These are phyloP conservation scores for Chiloscyllium punctatum DNA, from an alignment of 2,797 vertebrate genomes.

Conservation along the genomic window DNA sequence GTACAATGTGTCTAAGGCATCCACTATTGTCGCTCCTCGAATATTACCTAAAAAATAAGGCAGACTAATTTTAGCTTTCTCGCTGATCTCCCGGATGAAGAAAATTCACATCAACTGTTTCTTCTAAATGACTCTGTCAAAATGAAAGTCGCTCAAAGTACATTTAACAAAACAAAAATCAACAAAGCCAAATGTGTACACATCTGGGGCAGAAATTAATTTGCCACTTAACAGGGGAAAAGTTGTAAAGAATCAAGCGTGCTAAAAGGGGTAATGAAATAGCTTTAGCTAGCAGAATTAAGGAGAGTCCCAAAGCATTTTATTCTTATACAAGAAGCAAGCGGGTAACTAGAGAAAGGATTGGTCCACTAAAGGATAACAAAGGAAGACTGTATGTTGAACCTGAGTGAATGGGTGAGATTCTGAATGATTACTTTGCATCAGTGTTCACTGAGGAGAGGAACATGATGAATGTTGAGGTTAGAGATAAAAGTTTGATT, in stretches of 20 bases:
- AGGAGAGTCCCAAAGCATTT: too few species aligned
- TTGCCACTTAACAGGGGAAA: background rate
- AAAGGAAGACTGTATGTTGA: too few species aligned
- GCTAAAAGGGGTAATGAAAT: too few species aligned
- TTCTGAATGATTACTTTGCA: too few species aligned
- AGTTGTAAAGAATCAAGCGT: background rate
- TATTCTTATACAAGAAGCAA: too few species aligned
- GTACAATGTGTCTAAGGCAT: slow-evolving; percentile 87
- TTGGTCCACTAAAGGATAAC: too few species aligned
- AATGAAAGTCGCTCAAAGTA: background rate
- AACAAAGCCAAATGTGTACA: background rate
- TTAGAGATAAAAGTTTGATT: too few species aligned
- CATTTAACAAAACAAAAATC: background rate
- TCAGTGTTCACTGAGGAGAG: too few species aligned
- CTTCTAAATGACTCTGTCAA: background rate
- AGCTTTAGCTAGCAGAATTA: too few species aligned
- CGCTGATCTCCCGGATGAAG: background rate
- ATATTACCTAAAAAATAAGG: slow-evolving; percentile 75
- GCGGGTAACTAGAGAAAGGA: too few species aligned
- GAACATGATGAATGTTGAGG: too few species aligned
- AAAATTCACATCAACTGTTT: background rate
- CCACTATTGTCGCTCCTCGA: slow-evolving; percentile 94
- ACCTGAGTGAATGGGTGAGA: too few species aligned
- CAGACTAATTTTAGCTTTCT: background rate
- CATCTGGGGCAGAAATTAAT: background rate